Evolutionary conservation across 2,113 vertebrate species (phyloP), one percentile per base, ranked within the genome.

Genomic region (Columba livia): DNA sequence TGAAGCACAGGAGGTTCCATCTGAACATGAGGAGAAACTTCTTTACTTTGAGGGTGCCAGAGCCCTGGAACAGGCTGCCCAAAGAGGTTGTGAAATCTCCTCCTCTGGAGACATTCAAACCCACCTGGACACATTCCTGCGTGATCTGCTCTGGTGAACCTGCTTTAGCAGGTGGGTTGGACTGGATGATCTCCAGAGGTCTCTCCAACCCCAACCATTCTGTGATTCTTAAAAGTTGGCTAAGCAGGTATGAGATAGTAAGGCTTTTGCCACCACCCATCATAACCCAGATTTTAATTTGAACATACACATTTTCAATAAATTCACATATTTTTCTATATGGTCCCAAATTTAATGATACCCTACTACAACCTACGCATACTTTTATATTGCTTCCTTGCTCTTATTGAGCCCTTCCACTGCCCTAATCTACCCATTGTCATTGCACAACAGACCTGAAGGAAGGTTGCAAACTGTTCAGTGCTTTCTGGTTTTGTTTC

Each of bases 371-470:
- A 72, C 5, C 36, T 48, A 48, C 3, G 64, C 3, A 3, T 47
- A 38, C 28, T 67, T 86, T 65, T 24, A 48, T 23, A 53, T n/a
- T 54, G 15, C 12, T 36, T 9, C 26, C 36, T 77, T 62, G 24
- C 57, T 75, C n/a, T 73, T 29, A 74, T 0, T 61, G 44, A 38
- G 16, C 9, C 10, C 10, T 84, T 70, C 42, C 75, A 60, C 51
- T 74, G 42, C 56, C 83, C 50, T 67, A 26, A 64, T 24, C 28
- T 58, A 58, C 12, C 18, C 2, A 0, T 48, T 70, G 51, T 5
- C 42, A 72, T 34, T 1, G 0, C 31, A 34, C 0, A 0, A 69
- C 29, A 86, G 57, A 67, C 28, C 48, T n/a, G 24, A 60, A 86
- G 24, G 24, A 77, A 79, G 61, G 42, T 56, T 50, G 73, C 6